Base-by-base conservation (phyloP, 2,888 invertebrate species). In the Catocala fraxini region DNA sequence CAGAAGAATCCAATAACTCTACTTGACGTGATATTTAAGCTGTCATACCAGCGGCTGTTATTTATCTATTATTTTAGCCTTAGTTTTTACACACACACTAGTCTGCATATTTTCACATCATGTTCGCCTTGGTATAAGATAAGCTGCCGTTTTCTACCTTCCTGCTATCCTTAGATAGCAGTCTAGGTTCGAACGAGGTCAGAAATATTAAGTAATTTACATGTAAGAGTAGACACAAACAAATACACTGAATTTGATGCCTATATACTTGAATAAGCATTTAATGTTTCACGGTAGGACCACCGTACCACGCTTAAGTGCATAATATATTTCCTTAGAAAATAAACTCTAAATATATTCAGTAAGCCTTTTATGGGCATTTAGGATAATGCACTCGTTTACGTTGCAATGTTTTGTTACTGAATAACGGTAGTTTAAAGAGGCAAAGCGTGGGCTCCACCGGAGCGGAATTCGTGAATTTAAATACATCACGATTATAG, bases 301-400 rank as follows among this genome's bases (percentile, higher is more conserved):
- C 56, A 77, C 55, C 65, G 41, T 51, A 61, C 41, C 56, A 63
- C 47, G 48, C 35, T 25, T 46, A 64, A 57, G 57, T 59, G 61
- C 60, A 65, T 67, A 65, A 62, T 64, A 68, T 63, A 68, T 42
- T 67, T 71, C 70, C 77, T 73, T 73, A 70, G 71, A 70, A 76
- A 76, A 83, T 79, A 81, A 75, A 79, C 66, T 71, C 72, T 73
- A 70, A 64, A 73, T 69, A 75, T 75, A 77, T 82, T 73, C 77
- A 80, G 72, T 71, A 69, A 73, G 63, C 82, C 78, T 71, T 82
- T 82, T 85, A 85, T 81, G 81, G 84, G 66, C 75, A 87, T 86
- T 84, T 84, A 82, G 85, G 83, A 86, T 87, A 86, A 84, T 85
- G 85, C 84, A 84, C 80, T 84, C 83, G 79, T 86, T 85, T 81